Evolutionary conservation across 2,888 invertebrate species (phyloP), one percentile per base, ranked within the genome.

Genomic region (Euphydryas editha): DNA sequence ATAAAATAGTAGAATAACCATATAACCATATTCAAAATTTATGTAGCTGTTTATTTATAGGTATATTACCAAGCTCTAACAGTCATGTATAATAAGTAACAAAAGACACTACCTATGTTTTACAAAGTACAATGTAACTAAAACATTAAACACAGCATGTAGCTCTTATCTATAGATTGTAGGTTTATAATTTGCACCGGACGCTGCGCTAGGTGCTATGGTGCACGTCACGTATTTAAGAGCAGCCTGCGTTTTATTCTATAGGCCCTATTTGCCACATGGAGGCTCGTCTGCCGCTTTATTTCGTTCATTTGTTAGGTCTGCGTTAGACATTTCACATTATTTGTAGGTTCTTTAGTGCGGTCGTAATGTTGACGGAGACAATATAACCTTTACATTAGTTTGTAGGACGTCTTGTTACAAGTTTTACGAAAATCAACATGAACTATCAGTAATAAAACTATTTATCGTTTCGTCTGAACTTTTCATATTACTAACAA

Each of bases 171-270:
- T 75, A 78, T 76, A 70, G 67, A 36, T 37, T 37, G 39, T 36
- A 72, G 79, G 73, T 79, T 81, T 86, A 87, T 85, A 88, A 88
- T 89, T 88, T 86, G 83, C 83, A 77, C 86, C 85, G 88, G 87
- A 85, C 84, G 84, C 84, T 56, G 39, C 39, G 24, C 24, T 51
- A 24, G 21, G 71, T 76, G 76, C 76, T 73, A 64, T 69, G 75
- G 67, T 73, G 73, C 88, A 87, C 83, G n/a, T n/a, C n/a, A 86
- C 90, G 90, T 83, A 78, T 78, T 86, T 90, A 83, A 90, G 78
- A 81, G 81, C 82, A 77, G 75, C 71, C 84, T 90, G 88, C 85
- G 79, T 86, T 88, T 88, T 85, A 88, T 87, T 81, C 72, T 72
- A 70, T 62, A 51, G 55, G 75, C 49, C 65, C 65, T 67, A 67